Base-by-base conservation (phyloP, 2,113 vertebrate genomes). In the Scopus umbretta region DNA sequence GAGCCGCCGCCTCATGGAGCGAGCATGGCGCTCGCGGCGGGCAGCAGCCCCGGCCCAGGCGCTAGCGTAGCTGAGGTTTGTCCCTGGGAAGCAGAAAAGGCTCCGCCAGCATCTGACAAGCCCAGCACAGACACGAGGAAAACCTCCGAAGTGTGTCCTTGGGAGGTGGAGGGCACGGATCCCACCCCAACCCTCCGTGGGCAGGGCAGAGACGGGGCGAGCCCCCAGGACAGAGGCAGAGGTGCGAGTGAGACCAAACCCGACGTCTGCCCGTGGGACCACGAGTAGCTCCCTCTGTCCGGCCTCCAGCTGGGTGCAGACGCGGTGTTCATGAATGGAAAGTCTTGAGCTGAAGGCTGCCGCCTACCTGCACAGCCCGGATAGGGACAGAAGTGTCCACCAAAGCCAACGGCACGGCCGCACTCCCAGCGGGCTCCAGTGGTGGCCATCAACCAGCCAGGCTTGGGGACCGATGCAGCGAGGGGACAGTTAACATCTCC, bases 61-160 rank as follows among this genome's bases (percentile, higher is more conserved):
- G 0, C 38, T 2, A 34, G 15, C 19, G 13, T 16, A 5, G 86
- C 52, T 1, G 38, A 91, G 63, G 79, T 98, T 34, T 98, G 97
- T 89, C 97, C 97, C 18, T 98, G 96, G 96, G 98, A 98, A 67
- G 94, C 67, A n/a, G 94, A 40, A 66, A 90, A 36, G 49, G 92
- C 76, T 79, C 58, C 58, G 1, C 3, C 79, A 16, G 76, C 19
- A 2, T 27, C 73, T 21, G 62, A 52, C 63, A 42, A 45, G 59
- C 27, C 32, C 65, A 11, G 59, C 43, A 29, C 1, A 11, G 86
- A 55, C 23, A 32, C 3, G 1, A 55, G 65, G 75, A 75, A 52
- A 81, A 27, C 26, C 59, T 49, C 75, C 0, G 92, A 97, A 53
- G 89, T 94, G 45, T 88, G 62, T 81, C 96, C 92, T 0, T 92